Conservation (phyloP, 2,888 invertebrate species). For the Cantharis rustica region DNA sequence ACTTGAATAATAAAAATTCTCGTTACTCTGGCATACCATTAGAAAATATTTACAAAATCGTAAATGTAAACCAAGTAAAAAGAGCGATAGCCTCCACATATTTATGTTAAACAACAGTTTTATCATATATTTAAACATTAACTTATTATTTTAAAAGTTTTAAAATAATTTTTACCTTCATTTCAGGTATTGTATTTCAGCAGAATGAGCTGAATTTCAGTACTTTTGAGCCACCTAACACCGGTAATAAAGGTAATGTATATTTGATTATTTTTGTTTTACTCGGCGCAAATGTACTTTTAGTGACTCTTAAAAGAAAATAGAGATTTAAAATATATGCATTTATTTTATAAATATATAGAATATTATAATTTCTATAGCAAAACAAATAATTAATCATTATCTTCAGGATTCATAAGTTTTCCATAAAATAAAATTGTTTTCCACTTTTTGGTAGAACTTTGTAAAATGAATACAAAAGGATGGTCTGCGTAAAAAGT, state of each 20-base stretch:
- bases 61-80: neutral
- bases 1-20: neutral
- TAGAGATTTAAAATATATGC: too few species aligned
- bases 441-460: neutral
- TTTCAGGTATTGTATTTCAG: too few species aligned
- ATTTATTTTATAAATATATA: too few species aligned
- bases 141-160: too few species aligned
- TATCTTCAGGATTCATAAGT: neutral
- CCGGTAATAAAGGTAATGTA: too few species aligned
- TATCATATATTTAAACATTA: neutral
- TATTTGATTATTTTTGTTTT: too few species aligned
- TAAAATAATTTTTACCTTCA: too few species aligned
- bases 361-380: too few species aligned
- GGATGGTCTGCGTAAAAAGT: constrained; percentile 17
- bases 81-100: neutral
- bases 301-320: too few species aligned
- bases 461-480: constrained; percentile 7
- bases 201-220: too few species aligned
- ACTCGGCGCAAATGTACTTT: too few species aligned
- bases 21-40: neutral
- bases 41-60: neutral
- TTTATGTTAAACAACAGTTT: neutral
- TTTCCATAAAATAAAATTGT: neutral
- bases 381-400: neutral
- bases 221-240: too few species aligned